Conservation (phyloP, 1,140 invertebrate genomes). For the Tetraneura akinire region DNA sequence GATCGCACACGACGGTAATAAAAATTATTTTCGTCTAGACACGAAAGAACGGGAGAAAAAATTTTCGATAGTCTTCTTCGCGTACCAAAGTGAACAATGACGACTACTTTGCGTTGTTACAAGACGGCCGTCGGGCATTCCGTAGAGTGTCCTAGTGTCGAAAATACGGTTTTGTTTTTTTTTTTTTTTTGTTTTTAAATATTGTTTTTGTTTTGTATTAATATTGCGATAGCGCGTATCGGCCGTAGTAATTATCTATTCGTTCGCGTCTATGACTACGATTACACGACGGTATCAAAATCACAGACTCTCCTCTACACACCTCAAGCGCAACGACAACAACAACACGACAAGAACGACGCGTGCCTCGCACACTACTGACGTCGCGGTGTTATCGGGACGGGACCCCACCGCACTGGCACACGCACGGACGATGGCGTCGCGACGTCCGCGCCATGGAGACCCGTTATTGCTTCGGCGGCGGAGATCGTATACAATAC, state of each 20-base stretch:
- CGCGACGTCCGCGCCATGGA: slow-evolving; percentile 16
- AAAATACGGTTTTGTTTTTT: too few species aligned
- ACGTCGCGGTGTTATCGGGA: neutral
- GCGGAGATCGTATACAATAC: neutral
- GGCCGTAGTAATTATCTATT: too few species aligned
- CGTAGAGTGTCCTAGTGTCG: too few species aligned
- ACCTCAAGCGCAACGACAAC: neutral
- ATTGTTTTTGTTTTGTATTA: too few species aligned
- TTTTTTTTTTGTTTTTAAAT: too few species aligned
- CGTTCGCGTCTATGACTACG: neutral
- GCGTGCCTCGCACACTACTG: slow-evolving; percentile 48
- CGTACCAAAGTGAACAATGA: neutral
- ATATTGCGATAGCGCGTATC: too few species aligned
- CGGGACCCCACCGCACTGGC: neutral
- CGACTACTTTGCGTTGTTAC: neutral
- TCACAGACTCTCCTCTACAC: neutral
- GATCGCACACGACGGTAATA: neutral
- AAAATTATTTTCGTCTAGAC: neutral
- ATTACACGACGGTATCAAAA: neutral
- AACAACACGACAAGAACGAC: neutral
- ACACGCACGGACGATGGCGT: neutral
- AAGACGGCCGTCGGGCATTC: slow-evolving; percentile 29
- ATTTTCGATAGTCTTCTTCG: neutral
- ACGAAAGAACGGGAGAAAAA: neutral
- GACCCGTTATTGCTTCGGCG: slow-evolving; percentile 14